Evolutionary conservation across 2,113 vertebrate genomes (phyloP), one percentile per base, ranked within the genome.

Genomic region (Peromyscus polionotus): DNA sequence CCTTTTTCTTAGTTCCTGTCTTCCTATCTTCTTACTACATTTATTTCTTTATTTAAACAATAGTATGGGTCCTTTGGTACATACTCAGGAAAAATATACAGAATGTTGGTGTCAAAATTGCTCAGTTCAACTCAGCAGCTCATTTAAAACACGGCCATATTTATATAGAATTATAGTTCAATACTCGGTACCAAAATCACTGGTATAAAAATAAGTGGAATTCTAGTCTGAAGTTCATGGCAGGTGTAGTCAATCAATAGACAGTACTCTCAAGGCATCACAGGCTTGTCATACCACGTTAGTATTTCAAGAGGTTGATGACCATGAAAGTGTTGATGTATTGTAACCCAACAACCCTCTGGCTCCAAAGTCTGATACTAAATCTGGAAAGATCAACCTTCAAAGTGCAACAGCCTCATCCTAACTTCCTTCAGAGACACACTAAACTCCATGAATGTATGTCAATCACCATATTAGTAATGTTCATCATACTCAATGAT

Each of bases 381-480:
- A 94, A 89, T 96, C 67, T 94, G 48, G 67, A 95, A 67, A 31
- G 51, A 54, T 88, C 80, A 94, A 11, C 7, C 76, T 93, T 75
- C 48, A 67, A 70, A 89, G 70, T 31, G 36, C 59, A 81, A 95
- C 3, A 8, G 22, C 33, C 28, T n/a, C 12, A 22, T 42, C 20
- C 17, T 86, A 51, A 85, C 16, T 77, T 93, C 42, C 42, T 5
- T 33, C 48, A 45, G 54, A 45, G 24, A 57, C 13, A 80, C 39
- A 85, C 7, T 61, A 45, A 28, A 87, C 39, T 81, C 77, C 17
- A 28, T 31, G 28, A n/a, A 68, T 48, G 54, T 13, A 61, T 12
- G 45, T n/a, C 36, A 57, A 1, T 88, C 59, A 73, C 3, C 3
- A 42, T 24, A 26, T 26, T 51, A 36, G 57, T 24, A 16, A 31